Evolutionary conservation across 2,113 vertebrate species (phyloP).

Genomic region (Zeus faber): DNA sequence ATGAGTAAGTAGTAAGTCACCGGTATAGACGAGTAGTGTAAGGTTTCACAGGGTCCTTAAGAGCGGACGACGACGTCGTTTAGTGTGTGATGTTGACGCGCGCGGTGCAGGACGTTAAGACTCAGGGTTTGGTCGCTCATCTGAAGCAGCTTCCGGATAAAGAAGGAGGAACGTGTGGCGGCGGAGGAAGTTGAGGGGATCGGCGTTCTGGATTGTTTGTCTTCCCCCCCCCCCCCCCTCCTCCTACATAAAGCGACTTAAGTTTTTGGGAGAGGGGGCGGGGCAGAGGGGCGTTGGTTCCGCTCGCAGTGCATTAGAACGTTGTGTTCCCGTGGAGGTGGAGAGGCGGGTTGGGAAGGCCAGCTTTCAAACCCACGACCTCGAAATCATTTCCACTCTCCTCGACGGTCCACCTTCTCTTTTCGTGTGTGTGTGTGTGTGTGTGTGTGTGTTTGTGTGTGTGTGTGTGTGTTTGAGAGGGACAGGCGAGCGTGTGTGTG

Average conservation of each 20-base stretch:
- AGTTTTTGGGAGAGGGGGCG: background rate
- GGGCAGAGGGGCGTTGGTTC: constrained; percentile 9
- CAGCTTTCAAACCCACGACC: constrained; percentile 52
- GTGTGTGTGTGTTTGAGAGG: background rate
- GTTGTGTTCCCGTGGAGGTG: too few species aligned
- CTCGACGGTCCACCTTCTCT: background rate
- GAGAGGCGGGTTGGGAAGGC: constrained; percentile 58
- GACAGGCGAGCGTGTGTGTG: background rate
- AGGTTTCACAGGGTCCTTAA: constrained; percentile 29
- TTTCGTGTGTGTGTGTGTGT: background rate
- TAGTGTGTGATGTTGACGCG: constrained; percentile 11
- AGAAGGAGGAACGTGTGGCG: background rate
- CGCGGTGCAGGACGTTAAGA: constrained; percentile 16
- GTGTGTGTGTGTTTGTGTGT: constrained; percentile 6
- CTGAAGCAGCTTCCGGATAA: constrained; percentile 12
- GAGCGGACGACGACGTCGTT: background rate
- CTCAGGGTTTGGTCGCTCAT: constrained; percentile 29
- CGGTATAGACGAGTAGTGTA: constrained; percentile 11
- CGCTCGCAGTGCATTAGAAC: constrained; percentile 17
- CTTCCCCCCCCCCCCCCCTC: too few species aligned
- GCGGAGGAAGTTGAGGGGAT: constrained; percentile 6
- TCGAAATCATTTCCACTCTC: background rate
- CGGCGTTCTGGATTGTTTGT: constrained; percentile 22
- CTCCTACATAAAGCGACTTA: constrained; percentile 33
- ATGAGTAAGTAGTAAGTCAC: constrained; percentile 11